Evolutionary conservation across 2,113 vertebrate species (phyloP).

Genomic region (Taurulus bubalis): DNA sequence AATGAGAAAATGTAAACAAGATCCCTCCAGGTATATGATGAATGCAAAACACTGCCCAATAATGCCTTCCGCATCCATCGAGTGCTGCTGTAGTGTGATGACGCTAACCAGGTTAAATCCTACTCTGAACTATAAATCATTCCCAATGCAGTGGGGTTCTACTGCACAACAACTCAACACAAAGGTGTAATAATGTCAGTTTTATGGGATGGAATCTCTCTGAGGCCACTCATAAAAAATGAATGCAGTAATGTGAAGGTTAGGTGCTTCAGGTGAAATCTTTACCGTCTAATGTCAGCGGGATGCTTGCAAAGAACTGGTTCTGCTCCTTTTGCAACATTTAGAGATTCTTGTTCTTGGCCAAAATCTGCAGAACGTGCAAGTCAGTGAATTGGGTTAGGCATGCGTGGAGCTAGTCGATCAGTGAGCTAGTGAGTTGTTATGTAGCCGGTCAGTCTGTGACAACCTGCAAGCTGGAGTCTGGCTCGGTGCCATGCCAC

Average conservation of each 20-base stretch:
- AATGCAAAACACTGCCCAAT: slow-evolving; percentile 45
- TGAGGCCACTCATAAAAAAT: slow-evolving; percentile 48
- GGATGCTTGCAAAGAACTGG: slow-evolving; percentile 9
- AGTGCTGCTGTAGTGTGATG: slow-evolving; percentile 27
- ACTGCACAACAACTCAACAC: slow-evolving; percentile 36
- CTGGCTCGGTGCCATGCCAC: slow-evolving; percentile 61
- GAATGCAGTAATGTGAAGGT: slow-evolving; percentile 39
- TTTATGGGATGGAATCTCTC: slow-evolving; percentile 61
- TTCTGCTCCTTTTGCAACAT: slow-evolving; percentile 17
- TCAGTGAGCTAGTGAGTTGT: slow-evolving; percentile 67
- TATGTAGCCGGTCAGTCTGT: slow-evolving; percentile 63
- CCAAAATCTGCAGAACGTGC: slow-evolving; percentile 23
- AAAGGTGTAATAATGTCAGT: slow-evolving; percentile 52
- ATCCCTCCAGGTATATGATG: slow-evolving; percentile 34
- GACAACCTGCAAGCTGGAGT: slow-evolving; percentile 53
- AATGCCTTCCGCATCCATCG: slow-evolving; percentile 51
- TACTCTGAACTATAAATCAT: slow-evolving; percentile 51
- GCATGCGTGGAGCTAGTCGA: slow-evolving; percentile 31
- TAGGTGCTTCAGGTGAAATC: slow-evolving; percentile 20
- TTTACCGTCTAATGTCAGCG: slow-evolving; percentile 29
- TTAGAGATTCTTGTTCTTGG: slow-evolving; percentile 14
- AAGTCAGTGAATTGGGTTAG: slow-evolving; percentile 22
- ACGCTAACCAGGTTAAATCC: slow-evolving; percentile 65
- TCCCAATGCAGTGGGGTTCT: slow-evolving; percentile 40
- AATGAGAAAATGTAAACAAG: slow-evolving; percentile 52